Evolutionary conservation across 1,140 invertebrate species (phyloP).

Genomic region (Contarinia nasturtii): DNA sequence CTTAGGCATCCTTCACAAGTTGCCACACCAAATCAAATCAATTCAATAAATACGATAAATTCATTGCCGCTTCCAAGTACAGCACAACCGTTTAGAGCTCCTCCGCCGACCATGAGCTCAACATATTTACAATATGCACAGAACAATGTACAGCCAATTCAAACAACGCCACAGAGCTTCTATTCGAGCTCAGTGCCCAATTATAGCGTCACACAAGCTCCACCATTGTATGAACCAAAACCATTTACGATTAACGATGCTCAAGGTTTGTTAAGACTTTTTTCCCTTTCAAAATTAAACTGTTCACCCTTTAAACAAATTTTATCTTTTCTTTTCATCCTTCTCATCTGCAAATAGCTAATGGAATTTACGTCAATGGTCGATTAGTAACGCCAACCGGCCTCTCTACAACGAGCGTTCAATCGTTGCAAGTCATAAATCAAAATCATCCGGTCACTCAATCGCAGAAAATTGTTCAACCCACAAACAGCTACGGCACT

Average conservation of each 20-base stretch:
- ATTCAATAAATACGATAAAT: no score
- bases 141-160: neutral
- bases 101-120: no score
- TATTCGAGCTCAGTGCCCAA: conserved; percentile 31
- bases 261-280: neutral
- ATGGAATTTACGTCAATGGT: neutral
- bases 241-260: conserved; percentile 23
- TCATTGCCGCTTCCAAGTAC: no score
- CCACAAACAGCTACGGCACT: neutral
- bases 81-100: no score
- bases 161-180: conserved; percentile 24
- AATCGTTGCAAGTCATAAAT: conserved; percentile 1
- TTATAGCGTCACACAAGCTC: conserved; percentile 28
- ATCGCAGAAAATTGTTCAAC: neutral
- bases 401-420: neutral
- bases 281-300: neutral
- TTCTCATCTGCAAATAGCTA: no score
- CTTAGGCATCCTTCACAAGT: conserved; percentile 15
- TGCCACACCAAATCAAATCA: no score
- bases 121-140: no score
- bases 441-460: conserved; percentile 11
- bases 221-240: conserved; percentile 33
- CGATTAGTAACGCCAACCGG: neutral
- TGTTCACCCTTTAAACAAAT: no score
- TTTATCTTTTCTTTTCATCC: no score